Evolutionary conservation across 2,113 vertebrate genomes (phyloP).

Genomic region (Lagopus muta): DNA sequence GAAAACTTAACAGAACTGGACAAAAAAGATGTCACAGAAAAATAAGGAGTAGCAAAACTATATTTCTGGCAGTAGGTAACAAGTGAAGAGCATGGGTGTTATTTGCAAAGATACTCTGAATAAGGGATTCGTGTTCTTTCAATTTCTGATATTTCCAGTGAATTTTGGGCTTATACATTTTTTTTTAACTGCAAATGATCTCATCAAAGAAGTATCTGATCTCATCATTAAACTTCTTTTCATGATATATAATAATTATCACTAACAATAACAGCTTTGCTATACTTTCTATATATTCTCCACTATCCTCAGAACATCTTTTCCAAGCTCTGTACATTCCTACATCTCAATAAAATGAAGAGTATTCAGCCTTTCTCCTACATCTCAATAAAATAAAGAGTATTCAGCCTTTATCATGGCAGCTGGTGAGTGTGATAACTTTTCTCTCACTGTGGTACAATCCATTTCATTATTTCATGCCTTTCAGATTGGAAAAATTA

Average conservation of each 20-base stretch:
- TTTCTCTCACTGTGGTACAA: background rate
- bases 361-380: background rate
- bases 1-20: background rate
- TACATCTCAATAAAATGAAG: background rate
- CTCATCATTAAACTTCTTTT: background rate
- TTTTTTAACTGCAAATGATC: background rate
- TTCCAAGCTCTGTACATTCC: background rate
- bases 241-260: background rate
- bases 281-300: background rate
- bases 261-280: background rate
- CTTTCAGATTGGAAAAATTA: constrained; percentile 5
- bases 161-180: background rate
- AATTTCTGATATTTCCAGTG: background rate
- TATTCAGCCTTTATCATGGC: background rate
- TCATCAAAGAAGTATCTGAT: constrained; percentile 7
- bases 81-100: background rate
- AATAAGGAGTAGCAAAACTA: background rate
- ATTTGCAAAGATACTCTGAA: background rate
- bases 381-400: background rate
- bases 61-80: background rate
- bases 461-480: background rate
- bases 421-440: background rate
- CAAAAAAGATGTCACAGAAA: background rate
- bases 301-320: background rate
- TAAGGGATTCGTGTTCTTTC: background rate